phyloP scores from a whole-genome alignment of 2,113 vertebrate species.

The Rhinogobius similis region DNA sequence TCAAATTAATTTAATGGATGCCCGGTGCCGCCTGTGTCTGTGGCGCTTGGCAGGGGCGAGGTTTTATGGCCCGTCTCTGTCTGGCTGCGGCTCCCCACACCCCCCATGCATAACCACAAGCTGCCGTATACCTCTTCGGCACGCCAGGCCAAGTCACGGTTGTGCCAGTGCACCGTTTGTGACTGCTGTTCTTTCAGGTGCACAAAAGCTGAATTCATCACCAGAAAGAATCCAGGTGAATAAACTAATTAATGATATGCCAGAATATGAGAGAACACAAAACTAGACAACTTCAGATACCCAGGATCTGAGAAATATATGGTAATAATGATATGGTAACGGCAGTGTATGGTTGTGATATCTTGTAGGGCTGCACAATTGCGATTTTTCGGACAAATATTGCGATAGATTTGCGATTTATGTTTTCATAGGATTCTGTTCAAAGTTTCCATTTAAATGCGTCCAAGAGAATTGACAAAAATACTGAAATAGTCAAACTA shows the following conservation, averaged over 20 bases:
- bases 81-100: constrained; percentile 35
- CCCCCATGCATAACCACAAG: constrained; percentile 50
- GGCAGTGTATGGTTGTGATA: no score
- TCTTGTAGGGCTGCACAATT: no score
- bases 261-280: constrained; percentile 30
- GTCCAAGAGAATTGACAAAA: no score
- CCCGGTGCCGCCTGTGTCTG: constrained; percentile 69
- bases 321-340: no score
- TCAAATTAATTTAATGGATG: constrained; percentile 83
- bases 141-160: constrained; percentile 28
- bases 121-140: constrained; percentile 31
- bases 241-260: constrained; percentile 67
- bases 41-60: constrained; percentile 66
- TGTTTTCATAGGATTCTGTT: no score
- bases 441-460: no score
- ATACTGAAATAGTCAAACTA: no score
- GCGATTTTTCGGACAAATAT: no score
- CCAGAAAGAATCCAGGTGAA: constrained; percentile 63
- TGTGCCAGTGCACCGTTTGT: constrained; percentile 27
- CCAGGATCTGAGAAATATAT: constrained; percentile 11
- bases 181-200: constrained; percentile 39
- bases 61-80: constrained; percentile 54
- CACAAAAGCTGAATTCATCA: constrained; percentile 51
- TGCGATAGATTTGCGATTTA: no score
- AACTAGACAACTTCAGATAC: not conserved